A percentile compares a stretch with the other conserved stretches of the same genome.
Conservation (phyloP, 2,113 vertebrate genomes). For the Erythrolamprus reginae region DNA sequence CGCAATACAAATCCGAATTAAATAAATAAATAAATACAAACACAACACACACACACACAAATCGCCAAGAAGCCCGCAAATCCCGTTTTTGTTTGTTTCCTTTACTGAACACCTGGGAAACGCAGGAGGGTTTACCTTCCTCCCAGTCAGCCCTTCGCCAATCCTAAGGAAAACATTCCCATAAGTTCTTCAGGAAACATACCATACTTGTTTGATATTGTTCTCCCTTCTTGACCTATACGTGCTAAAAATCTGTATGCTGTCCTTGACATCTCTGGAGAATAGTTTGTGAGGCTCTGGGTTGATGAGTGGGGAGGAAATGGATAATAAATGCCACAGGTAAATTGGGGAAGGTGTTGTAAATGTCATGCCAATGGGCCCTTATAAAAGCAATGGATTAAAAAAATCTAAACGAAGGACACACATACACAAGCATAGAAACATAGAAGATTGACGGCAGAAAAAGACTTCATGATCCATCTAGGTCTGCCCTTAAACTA, state of each 20-base stretch:
- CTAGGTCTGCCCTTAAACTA: no score
- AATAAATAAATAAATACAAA: no score
- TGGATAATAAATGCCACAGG: background rate
- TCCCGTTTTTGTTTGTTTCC: background rate
- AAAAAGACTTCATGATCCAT: no score
- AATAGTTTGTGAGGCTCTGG: background rate
- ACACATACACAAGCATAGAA: no score
- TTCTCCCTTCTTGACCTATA: background rate
- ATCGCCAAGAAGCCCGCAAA: background rate
- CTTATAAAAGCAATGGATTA: background rate
- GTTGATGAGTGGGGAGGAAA: background rate
- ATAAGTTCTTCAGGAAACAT: background rate
- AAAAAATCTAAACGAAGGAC: background rate
- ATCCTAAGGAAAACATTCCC: background rate
- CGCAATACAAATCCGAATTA: no score
- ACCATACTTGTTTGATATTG: background rate
- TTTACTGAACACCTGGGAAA: no score
- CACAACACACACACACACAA: no score
- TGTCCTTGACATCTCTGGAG: background rate
- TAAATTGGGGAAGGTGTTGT: background rate
- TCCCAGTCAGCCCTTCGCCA: background rate
- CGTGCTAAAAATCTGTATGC: background rate
- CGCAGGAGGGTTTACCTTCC: background rate
- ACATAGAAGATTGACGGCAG: no score
- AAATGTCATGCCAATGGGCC: background rate